Evolutionary conservation across 2,113 vertebrate species (phyloP), one percentile per base, ranked within the genome.

Genomic region (Siniperca chuatsi): DNA sequence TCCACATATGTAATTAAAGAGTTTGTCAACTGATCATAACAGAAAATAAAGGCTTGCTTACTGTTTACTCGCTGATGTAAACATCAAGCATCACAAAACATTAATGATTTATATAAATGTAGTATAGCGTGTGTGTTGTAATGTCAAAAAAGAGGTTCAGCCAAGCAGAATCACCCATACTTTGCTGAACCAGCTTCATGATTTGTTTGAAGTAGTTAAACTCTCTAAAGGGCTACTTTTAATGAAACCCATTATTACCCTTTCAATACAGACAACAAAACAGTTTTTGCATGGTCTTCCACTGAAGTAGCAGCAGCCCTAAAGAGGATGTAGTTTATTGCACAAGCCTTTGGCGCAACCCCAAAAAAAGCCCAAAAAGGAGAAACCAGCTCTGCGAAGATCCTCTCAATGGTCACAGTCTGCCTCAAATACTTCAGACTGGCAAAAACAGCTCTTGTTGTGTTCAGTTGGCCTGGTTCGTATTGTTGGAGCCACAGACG

Each of bases 311-410:
- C 72, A 57, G 87, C 82, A 78, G 69, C 54, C 29, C 74, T 85
- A 90, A 93, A 93, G 91, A 93, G 93, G 94, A 94, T 94, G 91
- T 92, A 81, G 85, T 79, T 87, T 89, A 83, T 95, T 95, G 89
- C 90, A 79, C 92, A 95, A 94, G 86, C 23, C 8, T 73, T 88
- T 92, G 82, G 89, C 72, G 58, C 57, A 89, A 87, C 74, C 23
- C 85, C 79, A 87, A 79, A 86, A 79, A 74, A 65, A 60, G 25
- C 71, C 82, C 68, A 81, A 89, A 90, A 91, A 87, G 85, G 70
- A 88, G 89, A 90, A 93, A 90, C 75, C 29, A 64, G 85, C 70
- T 82, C 80, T 86, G 87, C 86, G 7, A 70, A 42, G 10, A 68
- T 75, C 40, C 68, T 90, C 72, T 85, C 42, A n/a, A 64, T 68